Evolutionary conservation across 2,113 vertebrate species (phyloP), one percentile per base, ranked within the genome.

Genomic region (Pituophis catenifer): DNA sequence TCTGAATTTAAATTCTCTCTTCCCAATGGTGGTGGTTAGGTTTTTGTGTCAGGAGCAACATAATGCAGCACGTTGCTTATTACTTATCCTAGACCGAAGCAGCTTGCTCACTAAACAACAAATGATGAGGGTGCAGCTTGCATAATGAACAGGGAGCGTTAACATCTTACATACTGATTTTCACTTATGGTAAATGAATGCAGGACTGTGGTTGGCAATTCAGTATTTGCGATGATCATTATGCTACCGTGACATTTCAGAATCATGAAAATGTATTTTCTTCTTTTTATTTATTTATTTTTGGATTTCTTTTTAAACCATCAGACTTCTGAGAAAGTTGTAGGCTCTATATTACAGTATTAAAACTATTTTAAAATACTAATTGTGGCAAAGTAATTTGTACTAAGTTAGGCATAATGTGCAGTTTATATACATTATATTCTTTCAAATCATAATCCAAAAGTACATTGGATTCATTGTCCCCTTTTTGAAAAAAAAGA

Each of bases 21-120:
- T 85, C 62, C 94, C 91, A 48, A 33, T n/a, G 75, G 92, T 94
- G 91, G 94, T 0, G 86, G 93, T 90, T 89, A 94, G 91, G 90
- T 26, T 81, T 21, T 93, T 88, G 59, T 89, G 92, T 38, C 90
- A 86, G 0, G 89, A 94, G 94, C 94, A 92, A 91, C 96, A 91
- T 55, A 96, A 95, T 91, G 96, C 96, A 88, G 97, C 95, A 33
- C 93, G 95, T 95, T 96, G 96, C 33, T 44, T 94, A 96, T 96
- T 96, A 97, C 96, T 97, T 97, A 97, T 96, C 96, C 96, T 93
- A 95, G 95, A 95, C 96, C 93, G 95, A 96, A 92, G 3, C 52
- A 95, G 55, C 95, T 97, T 2, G 95, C 94, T 94, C 93, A 90
- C 95, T 19, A 90, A 97, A 96, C 94, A 96, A 94, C 95, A 96